phyloP scores from a whole-genome alignment of 2,113 vertebrate species.

The Onychostoma macrolepis region DNA sequence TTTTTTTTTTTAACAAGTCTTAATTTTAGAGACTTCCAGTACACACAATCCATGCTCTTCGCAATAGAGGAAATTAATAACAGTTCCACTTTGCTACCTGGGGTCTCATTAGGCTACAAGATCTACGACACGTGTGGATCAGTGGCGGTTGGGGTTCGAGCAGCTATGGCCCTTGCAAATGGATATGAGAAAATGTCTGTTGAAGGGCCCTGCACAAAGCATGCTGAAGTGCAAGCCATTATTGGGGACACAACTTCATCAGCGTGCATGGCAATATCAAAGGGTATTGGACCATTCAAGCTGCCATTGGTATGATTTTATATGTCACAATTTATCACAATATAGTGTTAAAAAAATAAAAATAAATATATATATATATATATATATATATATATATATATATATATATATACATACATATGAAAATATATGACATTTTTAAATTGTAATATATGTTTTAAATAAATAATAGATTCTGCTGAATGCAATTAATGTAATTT shows the following conservation, averaged over 20 bases:
- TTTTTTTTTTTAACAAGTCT: constrained; percentile 62
- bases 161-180: constrained; percentile 68
- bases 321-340: neutral
- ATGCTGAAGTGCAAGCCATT: constrained; percentile 71
- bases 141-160: constrained; percentile 62
- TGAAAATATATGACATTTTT: no score
- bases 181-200: constrained; percentile 55
- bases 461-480: neutral
- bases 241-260: constrained; percentile 73
- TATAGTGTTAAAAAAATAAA: no score
- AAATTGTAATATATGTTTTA: neutral
- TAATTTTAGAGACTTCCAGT: constrained; percentile 75
- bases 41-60: constrained; percentile 74
- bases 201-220: constrained; percentile 59
- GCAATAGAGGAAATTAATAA: constrained; percentile 78
- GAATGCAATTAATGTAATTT: neutral
- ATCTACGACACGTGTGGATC: constrained; percentile 75
- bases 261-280: constrained; percentile 68
- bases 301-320: constrained; percentile 67
- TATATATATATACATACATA: no score
- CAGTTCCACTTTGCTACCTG: constrained; percentile 71
- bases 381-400: no score
- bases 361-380: no score
- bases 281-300: constrained; percentile 69
- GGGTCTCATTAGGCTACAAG: constrained; percentile 71